phyloP scores from a whole-genome alignment of 2,797 vertebrate genomes.

The Pampus argenteus region DNA sequence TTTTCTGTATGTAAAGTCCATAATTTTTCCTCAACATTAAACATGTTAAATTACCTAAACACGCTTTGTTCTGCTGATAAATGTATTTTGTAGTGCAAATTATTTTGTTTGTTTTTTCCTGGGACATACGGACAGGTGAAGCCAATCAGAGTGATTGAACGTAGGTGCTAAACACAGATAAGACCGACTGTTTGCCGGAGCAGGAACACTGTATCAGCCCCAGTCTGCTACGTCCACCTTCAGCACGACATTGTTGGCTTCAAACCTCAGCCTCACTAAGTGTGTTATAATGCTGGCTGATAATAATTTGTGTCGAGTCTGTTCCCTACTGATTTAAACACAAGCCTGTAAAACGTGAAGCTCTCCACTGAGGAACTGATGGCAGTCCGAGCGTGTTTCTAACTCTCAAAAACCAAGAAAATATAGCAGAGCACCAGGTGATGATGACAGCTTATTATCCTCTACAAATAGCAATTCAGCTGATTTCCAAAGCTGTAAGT shows the following conservation, averaged over 20 bases:
- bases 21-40: too few species aligned
- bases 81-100: neutral
- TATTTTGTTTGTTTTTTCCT: neutral
- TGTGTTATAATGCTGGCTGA: neutral
- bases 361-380: constrained; percentile 11
- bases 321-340: constrained; percentile 5
- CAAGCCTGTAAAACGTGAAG: constrained; percentile 4
- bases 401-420: constrained; percentile 9
- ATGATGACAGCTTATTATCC: constrained; percentile 46
- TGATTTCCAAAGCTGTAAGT: constrained; percentile 52
- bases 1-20: too few species aligned
- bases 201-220: neutral
- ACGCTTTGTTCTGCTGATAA: too few species aligned
- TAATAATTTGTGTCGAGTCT: constrained; percentile 7
- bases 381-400: neutral
- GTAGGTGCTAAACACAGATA: neutral
- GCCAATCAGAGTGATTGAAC: neutral
- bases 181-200: neutral
- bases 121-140: neutral
- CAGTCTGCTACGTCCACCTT: neutral
- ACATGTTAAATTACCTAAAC: too few species aligned
- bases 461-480: constrained; percentile 35
- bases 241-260: neutral
- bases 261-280: neutral
- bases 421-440: constrained; percentile 13